Base-by-base conservation (phyloP, 2,888 invertebrate genomes). In the Dioctria rufipes region DNA sequence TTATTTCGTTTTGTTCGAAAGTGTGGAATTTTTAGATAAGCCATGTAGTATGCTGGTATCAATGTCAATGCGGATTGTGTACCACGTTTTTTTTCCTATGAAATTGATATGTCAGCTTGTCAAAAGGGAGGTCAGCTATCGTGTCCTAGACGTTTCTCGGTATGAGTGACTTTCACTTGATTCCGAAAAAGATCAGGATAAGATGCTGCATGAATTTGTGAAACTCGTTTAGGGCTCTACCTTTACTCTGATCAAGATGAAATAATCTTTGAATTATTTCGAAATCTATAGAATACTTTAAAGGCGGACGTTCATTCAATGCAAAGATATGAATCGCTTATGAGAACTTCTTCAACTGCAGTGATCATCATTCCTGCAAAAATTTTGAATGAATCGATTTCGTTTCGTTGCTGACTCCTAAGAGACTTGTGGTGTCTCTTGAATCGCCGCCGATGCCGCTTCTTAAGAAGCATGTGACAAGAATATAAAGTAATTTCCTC, bases 401-500 rank as follows among this genome's bases (percentile, higher is more conserved):
- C n/a, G 58, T 60, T 51, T 49, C 37, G 42, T 46, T n/a, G 67
- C 43, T 37, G 37, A 6, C 43, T 43, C 40, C 13, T 25, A 25
- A 25, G 60, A 13, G 37, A 77, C 61, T 46, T 58, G 46, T 49
- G 63, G 9, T 77, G 63, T 6, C 37, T 25, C 25, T 58, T 75
- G 73, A 3, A 13, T 63, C 51, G 63, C 63, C 49, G 77, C 49
- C 49, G 46, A 43, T 77, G 63, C 63, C 49, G 77, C 49, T 63
- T 63, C 61, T 77, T 37, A 49, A 63, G 77, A 77, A 77, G 61
- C 46, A 37, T 77, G 77, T 77, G 77, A 77, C 63, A 46, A 61
- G 77, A 77, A 77, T 77, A 77, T 63, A 13, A 77, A 77, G 49
- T 77, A 46, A 77, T 77, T 58, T 77, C 63, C 43, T 73, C 61